Evolutionary conservation across 2,797 vertebrate species (phyloP).

Genomic region (Phalanger gymnotis): DNA sequence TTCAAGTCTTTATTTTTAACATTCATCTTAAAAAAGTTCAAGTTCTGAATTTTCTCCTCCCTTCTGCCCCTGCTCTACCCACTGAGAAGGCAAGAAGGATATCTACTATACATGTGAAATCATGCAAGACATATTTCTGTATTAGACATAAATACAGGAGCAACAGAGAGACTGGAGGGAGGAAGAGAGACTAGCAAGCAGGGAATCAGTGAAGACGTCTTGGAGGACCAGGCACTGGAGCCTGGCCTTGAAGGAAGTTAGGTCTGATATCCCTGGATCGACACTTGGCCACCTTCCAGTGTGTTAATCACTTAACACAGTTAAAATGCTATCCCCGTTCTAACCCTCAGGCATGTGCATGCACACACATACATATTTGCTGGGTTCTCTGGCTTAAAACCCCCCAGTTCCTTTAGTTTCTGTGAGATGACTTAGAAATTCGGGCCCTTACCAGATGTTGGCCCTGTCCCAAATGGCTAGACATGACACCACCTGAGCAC

Average conservation of each 20-base stretch:
- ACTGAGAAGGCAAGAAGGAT: background rate
- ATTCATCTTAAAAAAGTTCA: background rate
- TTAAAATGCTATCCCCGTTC: background rate
- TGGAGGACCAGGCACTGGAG: background rate
- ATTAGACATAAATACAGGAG: background rate
- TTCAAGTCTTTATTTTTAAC: background rate
- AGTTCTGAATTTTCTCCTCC: background rate
- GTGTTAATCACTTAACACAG: background rate
- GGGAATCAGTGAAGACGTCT: background rate
- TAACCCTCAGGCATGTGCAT: background rate
- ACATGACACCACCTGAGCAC: background rate
- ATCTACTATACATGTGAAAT: background rate
- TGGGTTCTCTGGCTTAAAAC: background rate
- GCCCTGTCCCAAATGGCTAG: background rate
- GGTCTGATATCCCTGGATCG: background rate
- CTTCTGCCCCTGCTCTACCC: background rate
- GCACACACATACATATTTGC: background rate
- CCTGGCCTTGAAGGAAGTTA: background rate
- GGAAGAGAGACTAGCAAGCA: background rate
- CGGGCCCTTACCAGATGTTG: background rate
- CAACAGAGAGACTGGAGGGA: background rate
- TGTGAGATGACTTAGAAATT: background rate
- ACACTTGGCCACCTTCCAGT: background rate
- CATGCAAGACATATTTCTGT: background rate
- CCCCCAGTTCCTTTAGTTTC: background rate